Evolutionary conservation across 1,140 invertebrate genomes (phyloP), one percentile per base, ranked within the genome.

Genomic region (Mya arenaria): DNA sequence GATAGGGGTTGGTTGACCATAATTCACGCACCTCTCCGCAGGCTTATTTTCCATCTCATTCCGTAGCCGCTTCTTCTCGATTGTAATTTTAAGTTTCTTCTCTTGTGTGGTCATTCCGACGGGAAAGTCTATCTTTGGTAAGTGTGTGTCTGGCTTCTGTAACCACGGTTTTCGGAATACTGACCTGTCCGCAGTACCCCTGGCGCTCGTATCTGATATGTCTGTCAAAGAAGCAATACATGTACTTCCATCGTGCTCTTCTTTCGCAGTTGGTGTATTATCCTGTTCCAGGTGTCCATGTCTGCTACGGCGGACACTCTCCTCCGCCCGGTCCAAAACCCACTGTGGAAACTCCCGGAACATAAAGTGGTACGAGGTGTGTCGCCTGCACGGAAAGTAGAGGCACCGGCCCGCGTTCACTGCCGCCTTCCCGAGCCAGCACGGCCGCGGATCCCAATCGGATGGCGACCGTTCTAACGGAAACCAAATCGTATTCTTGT

Each of bases 1-100:
- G 30, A 80, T 37, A 23, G 77, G 66, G 15, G 66, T 80, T 34
- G 77, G 77, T 39, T 66, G 69, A 15, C 77, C 77, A 30, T 80
- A 80, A 39, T 80, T 80, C 17, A 80, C 44, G 25, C 63, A 56
- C n/a, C 77, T 69, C 15, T 80, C 77, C 0, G 55, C 19, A 13
- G 77, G 77, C 36, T 80, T 80, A 23, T 80, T 80, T 62, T 80
- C 77, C n/a, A 71, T 19, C 30, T 80, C 66, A 39, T 80, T 80
- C 41, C 48, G 66, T 8, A 71, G 62, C 34, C 77, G 52, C 66
- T 80, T 80, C 8, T 80, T 80, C 23, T 36, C 52, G n/a, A 80
- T 80, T n/a, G 68, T 80, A 8, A 80, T 71, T 80, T 80, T 80
- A 36, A 80, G 34, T 39, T 71, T 69, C 17, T 55, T 34, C 52